These are phyloP conservation scores for Xiphorhynchus elegans DNA, from an alignment of 2,113 vertebrate species.

Conservation along the genomic window DNA sequence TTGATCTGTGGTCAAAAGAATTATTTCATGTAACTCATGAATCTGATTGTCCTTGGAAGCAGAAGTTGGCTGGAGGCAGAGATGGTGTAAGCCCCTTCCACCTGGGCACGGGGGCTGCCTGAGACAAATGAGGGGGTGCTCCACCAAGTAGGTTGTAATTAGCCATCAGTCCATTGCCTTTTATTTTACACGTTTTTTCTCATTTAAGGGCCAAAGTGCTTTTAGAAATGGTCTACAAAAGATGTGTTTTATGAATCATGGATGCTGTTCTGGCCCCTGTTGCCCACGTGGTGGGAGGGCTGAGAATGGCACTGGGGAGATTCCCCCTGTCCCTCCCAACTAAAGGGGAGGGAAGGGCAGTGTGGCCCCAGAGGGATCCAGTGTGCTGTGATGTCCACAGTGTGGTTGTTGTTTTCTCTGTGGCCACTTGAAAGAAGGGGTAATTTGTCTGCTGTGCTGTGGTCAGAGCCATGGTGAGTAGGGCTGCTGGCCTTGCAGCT, in stretches of 20 bases:
- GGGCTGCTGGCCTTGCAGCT: not conserved
- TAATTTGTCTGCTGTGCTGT: not conserved
- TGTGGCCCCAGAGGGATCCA: not conserved
- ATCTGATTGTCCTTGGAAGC: not conserved
- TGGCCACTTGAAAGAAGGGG: not conserved
- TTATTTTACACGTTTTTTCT: not conserved
- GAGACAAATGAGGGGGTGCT: not conserved
- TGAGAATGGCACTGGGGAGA: not conserved
- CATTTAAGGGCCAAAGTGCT: not conserved
- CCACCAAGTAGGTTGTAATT: not conserved
- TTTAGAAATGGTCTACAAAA: not conserved
- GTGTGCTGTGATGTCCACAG: fast-evolving
- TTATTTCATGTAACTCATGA: not conserved
- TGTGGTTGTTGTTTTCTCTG: not conserved
- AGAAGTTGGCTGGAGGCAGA: not conserved
- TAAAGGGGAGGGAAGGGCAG: not conserved
- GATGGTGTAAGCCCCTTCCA: not conserved
- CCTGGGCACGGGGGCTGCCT: not conserved
- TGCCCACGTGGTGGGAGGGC: fast-evolving
- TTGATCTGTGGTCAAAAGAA: not conserved
- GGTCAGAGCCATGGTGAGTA: not conserved
- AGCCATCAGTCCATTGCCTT: not conserved
- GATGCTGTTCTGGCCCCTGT: not conserved
- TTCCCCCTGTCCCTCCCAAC: not conserved
- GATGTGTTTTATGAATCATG: fast-evolving